phyloP scores from a whole-genome alignment of 1,140 invertebrate species.

The Lepidostoma basale region DNA sequence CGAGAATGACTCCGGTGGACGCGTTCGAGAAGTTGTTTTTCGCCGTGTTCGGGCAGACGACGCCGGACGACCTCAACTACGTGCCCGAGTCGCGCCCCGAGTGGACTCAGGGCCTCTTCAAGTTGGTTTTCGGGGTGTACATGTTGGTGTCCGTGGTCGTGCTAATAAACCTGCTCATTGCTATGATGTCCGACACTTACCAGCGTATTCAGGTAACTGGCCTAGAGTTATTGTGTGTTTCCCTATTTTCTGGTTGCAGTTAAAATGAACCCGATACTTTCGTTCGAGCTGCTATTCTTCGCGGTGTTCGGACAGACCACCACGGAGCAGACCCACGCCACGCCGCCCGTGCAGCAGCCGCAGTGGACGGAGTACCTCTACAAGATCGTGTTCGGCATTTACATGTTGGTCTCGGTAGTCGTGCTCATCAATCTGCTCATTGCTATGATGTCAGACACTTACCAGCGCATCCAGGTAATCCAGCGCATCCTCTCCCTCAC shows the following conservation, averaged over 20 bases:
- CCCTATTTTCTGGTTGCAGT: slow-evolving; percentile 75
- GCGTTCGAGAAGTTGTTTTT: slow-evolving; percentile 97
- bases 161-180: slow-evolving; percentile 98
- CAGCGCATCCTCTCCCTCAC: too few relatives aligned
- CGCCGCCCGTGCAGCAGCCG: slow-evolving; percentile 66
- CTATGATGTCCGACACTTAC: slow-evolving; percentile 99
- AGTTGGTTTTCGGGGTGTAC: slow-evolving; percentile 88
- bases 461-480: slow-evolving; percentile 95
- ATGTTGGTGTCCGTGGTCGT: slow-evolving; percentile 99
- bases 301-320: slow-evolving; percentile 97
- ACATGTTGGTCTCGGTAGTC: slow-evolving; percentile 98
- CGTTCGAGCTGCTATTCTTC: slow-evolving; percentile 98
- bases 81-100: slow-evolving; percentile 68
- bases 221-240: slow-evolving; percentile 49
- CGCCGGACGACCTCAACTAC: slow-evolving; percentile 82
- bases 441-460: slow-evolving; percentile 99
- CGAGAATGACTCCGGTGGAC: slow-evolving; percentile 84
- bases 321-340: slow-evolving; percentile 74
- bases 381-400: slow-evolving; percentile 86
- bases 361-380: slow-evolving; percentile 79
- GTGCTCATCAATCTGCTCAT: slow-evolving; percentile 99
- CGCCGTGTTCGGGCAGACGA: slow-evolving; percentile 95
- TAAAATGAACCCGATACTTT: slow-evolving; percentile 84
- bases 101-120: slow-evolving; percentile 82
- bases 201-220: slow-evolving; percentile 91